Evolutionary conservation across 2,888 invertebrate species (phyloP).

Genomic region (Laspeyria flexula): DNA sequence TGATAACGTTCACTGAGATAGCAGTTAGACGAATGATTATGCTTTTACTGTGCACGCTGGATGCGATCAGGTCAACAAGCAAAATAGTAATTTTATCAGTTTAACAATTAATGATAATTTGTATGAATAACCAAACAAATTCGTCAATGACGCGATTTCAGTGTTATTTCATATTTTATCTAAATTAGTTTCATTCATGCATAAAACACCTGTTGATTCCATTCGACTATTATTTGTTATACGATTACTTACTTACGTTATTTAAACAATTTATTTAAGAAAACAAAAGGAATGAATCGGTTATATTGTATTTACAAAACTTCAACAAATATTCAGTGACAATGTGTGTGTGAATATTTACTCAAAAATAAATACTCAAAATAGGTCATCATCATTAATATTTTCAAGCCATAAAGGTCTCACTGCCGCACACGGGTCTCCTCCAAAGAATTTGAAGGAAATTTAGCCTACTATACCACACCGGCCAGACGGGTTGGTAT

Average conservation of each 20-base stretch:
- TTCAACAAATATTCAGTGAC: slow-evolving; percentile 2
- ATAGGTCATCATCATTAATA: too few species aligned
- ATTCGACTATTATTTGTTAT: slow-evolving; percentile 21
- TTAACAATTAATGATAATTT: slow-evolving; percentile 27
- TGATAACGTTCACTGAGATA: slow-evolving; percentile 4
- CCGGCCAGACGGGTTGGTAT: too few species aligned
- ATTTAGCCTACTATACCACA: too few species aligned
- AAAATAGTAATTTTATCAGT: slow-evolving; percentile 25
- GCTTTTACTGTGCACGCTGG: slow-evolving; percentile 32
- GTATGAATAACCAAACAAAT: slow-evolving; percentile 27
- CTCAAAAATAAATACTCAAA: too few species aligned
- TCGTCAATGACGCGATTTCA: slow-evolving; percentile 21
- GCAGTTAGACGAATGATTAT: slow-evolving; percentile 6
- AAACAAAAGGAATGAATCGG: slow-evolving; percentile 16
- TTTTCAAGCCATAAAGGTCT: too few species aligned
- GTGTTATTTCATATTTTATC: slow-evolving; percentile 26
- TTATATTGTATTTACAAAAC: slow-evolving; percentile 1
- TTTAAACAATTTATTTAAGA: slow-evolving; percentile 5
- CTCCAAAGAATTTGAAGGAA: too few species aligned
- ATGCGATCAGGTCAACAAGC: slow-evolving; percentile 30
- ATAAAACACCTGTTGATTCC: slow-evolving; percentile 46
- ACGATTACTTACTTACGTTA: slow-evolving; percentile 10
- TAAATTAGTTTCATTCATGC: slow-evolving; percentile 39
- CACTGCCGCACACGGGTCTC: too few species aligned
- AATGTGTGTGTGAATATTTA: too few species aligned